Conservation (phyloP, 2,888 invertebrate genomes). For the Coenonympha glycerion region DNA sequence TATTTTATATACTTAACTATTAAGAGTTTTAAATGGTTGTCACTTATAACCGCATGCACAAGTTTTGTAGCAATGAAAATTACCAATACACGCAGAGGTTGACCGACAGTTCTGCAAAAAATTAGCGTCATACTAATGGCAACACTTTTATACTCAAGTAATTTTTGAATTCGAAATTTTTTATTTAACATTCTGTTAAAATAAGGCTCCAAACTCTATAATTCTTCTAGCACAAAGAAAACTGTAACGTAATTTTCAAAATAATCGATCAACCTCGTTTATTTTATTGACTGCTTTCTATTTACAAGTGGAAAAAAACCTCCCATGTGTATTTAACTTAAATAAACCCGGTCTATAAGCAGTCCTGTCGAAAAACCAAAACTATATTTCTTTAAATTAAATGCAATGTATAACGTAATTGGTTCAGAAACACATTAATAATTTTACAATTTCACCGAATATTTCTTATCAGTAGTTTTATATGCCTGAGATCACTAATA, state of each 20-base stretch:
- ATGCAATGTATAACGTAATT: slow-evolving; percentile 27
- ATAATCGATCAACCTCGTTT: slow-evolving; percentile 15
- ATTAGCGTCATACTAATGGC: neutral
- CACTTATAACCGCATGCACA: slow-evolving; percentile 21
- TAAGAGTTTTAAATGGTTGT: slow-evolving; percentile 14
- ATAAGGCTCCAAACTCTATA: neutral
- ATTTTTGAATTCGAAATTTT: too few species aligned
- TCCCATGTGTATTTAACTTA: neutral
- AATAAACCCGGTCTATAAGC: slow-evolving; percentile 11
- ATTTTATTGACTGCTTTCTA: slow-evolving; percentile 14
- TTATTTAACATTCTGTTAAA: neutral
- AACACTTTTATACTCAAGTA: neutral
- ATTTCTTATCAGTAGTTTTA: slow-evolving; percentile 36
- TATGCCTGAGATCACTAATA: slow-evolving; percentile 68
- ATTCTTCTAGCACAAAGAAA: too few species aligned
- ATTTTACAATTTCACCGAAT: slow-evolving; percentile 34
- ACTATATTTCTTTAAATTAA: slow-evolving; percentile 24
- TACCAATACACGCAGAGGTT: slow-evolving; percentile 10
- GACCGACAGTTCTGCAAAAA: slow-evolving; percentile 6
- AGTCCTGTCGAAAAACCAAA: slow-evolving; percentile 14
- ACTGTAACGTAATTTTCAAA: neutral
- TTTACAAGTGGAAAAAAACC: slow-evolving; percentile 14
- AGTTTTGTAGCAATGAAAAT: slow-evolving; percentile 14
- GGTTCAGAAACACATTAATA: slow-evolving; percentile 28
- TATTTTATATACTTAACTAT: slow-evolving; percentile 14